Percentiles rank a stretch among this genome's conserved stretches.
phyloP scores from a whole-genome alignment of 2,113 vertebrate genomes.

The Tor tambroides region DNA sequence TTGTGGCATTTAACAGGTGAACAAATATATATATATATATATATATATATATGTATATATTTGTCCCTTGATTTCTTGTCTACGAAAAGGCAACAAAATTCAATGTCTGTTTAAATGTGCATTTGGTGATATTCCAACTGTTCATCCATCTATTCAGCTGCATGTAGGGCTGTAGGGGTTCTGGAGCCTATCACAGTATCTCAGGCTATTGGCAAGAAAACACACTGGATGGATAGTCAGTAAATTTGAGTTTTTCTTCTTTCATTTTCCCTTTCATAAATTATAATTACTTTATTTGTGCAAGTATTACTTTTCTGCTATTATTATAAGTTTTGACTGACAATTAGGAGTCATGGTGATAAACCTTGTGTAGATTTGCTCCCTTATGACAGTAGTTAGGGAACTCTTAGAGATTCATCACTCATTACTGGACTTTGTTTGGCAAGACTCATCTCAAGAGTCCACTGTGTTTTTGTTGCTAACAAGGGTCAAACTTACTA shows the following conservation, averaged over 20 bases:
- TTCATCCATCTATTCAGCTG: neutral
- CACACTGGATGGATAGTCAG: neutral
- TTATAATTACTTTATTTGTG: neutral
- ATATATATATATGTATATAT: too few relatives aligned
- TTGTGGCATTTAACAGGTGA: too few relatives aligned
- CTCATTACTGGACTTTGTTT: slow-evolving; percentile 21
- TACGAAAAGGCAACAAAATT: neutral
- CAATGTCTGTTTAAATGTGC: neutral
- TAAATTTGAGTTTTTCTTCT: neutral
- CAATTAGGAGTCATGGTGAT: neutral
- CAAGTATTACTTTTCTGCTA: neutral
- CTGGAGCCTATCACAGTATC: neutral
- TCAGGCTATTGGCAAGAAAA: neutral
- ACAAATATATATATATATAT: too few relatives aligned
- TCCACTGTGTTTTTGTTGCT: too few relatives aligned
- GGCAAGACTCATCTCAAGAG: neutral
- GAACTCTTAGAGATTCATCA: neutral
- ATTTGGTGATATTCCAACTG: neutral
- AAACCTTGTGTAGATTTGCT: neutral
- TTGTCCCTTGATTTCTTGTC: too few relatives aligned
- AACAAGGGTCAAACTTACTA: too few relatives aligned
- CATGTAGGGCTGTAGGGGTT: neutral
- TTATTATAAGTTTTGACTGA: neutral
- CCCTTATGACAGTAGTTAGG: neutral
- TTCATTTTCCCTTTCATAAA: neutral